Evolutionary conservation across 2,888 invertebrate genomes (phyloP), one percentile per base, ranked within the genome.

Genomic region (Beris chalybata): DNA sequence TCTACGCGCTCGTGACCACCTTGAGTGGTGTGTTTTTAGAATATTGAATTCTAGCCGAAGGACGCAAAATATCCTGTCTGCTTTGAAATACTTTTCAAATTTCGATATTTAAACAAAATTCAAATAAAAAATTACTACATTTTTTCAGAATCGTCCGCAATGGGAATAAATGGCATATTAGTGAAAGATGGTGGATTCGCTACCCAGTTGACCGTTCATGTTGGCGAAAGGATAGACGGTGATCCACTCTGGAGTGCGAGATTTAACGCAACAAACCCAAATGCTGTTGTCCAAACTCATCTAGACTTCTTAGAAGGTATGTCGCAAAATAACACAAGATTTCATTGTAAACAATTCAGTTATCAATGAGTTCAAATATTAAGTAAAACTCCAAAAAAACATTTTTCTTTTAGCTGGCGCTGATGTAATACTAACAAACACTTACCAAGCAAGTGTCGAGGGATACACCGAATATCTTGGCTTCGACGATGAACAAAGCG

Each of bases 241-340:
- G 93, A 95, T 79, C 93, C 94, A 0, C 79, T 96, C 43, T 96
- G 95, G 95, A 93, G 92, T 74, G 89, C 94, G 5, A 85, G 91
- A 67, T 90, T 92, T 75, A 84, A 95, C 69, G 85, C 88, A 66
- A 90, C 90, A 2, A 85, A 93, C 78, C 92, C 92, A 3, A 85
- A 89, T 12, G 91, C 91, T 61, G 88, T 95, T 63, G 85, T 89
- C 70, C 85, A 87, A 72, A 90, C 92, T 0, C 95, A 95, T 79
- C 82, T 91, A 74, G 93, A 91, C 76, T 94, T 91, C 77, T 80
- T 93, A 55, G 85, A 89, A 83, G 89, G 91, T 90, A 69, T 74
- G 75, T 72, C 43, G 22, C 1, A 22, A 22, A 3, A 38, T 38
- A 4, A 38, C 1, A 22, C 2, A 22, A 22, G 22, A 22, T 22